Conservation (phyloP, 1,140 invertebrate genomes). For the Matsumurasca onukii region DNA sequence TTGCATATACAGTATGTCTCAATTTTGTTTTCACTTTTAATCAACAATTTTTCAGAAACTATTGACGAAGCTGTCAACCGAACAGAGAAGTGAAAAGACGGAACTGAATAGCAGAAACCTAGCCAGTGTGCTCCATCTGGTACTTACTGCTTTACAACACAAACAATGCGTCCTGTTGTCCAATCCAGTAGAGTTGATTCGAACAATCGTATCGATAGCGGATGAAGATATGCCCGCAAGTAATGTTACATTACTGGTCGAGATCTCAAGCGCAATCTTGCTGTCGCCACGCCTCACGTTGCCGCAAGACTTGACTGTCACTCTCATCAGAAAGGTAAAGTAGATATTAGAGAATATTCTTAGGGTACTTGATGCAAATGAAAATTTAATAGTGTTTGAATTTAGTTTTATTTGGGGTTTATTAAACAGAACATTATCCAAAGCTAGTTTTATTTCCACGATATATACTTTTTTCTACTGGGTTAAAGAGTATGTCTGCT, state of each 20-base stretch:
- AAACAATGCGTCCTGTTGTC: slow-evolving; percentile 62
- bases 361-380: too few species aligned
- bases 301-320: slow-evolving; percentile 66
- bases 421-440: too few species aligned
- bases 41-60: neutral
- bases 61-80: neutral
- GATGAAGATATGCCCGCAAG: slow-evolving; percentile 50
- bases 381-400: too few species aligned
- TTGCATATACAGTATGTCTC: too few species aligned
- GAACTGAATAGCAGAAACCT: slow-evolving; percentile 26
- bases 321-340: slow-evolving; percentile 55
- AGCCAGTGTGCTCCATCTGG: slow-evolving; percentile 53
- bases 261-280: slow-evolving; percentile 59
- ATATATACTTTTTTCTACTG: too few species aligned
- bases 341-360: too few species aligned
- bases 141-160: slow-evolving; percentile 60
- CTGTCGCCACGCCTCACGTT: slow-evolving; percentile 57
- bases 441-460: too few species aligned
- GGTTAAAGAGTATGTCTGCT: too few species aligned
- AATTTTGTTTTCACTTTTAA: too few species aligned
- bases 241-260: slow-evolving; percentile 54
- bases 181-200: slow-evolving; percentile 57
- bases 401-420: too few species aligned
- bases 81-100: slow-evolving; percentile 20
- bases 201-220: slow-evolving; percentile 52